Percentiles rank a stretch among this genome's conserved stretches.
phyloP scores from a whole-genome alignment of 1,140 invertebrate genomes.

The Mya arenaria region DNA sequence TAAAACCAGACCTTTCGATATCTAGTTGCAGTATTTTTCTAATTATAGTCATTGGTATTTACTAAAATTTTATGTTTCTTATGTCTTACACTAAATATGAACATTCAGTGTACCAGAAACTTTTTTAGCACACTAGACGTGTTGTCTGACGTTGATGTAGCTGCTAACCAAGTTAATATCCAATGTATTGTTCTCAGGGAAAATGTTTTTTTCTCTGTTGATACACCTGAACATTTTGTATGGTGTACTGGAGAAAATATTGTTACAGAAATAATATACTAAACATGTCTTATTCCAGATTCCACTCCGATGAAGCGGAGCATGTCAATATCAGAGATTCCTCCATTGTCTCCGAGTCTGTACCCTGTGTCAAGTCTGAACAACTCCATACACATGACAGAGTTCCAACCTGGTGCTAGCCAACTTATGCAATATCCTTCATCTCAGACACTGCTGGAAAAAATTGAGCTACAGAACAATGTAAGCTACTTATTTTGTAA shows the following conservation, averaged over 20 bases:
- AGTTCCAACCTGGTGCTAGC: conserved; percentile 5
- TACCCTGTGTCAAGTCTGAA: background rate
- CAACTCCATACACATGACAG: conserved; percentile 2
- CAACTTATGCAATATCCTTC: conserved; percentile 42
- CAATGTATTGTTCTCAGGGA: background rate
- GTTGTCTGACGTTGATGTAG: background rate
- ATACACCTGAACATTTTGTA: background rate
- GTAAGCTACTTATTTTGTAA: conserved; percentile 21
- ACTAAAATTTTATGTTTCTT: background rate
- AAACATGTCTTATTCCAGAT: conserved; percentile 20
- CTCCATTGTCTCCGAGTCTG: background rate
- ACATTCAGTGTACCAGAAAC: background rate
- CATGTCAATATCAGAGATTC: conserved; percentile 33
- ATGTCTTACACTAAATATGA: background rate
- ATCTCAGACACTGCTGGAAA: conserved; percentile 40
- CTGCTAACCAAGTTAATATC: background rate
- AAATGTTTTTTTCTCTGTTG: background rate
- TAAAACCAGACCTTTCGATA: background rate
- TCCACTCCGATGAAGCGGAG: conserved; percentile 52
- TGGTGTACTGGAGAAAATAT: too few species aligned
- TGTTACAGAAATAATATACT: too few species aligned
- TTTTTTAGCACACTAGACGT: background rate
- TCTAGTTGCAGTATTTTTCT: background rate
- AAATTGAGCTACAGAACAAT: conserved; percentile 45
- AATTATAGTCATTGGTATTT: background rate